Conservation (phyloP, 2,797 vertebrate genomes). For the Ctenosaura bakeri region DNA sequence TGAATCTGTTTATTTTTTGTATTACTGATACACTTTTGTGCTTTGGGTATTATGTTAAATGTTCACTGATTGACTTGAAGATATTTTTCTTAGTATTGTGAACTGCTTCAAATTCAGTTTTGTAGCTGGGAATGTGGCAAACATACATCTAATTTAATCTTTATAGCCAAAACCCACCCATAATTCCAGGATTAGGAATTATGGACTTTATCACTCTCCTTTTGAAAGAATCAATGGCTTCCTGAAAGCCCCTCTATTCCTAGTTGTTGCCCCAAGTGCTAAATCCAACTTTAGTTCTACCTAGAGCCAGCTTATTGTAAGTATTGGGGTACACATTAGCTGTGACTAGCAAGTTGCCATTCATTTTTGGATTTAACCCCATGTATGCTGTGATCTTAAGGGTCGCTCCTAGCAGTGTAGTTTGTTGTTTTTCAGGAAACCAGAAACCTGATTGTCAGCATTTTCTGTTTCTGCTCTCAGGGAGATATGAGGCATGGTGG, state of each 20-base stretch:
- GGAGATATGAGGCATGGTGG: no score
- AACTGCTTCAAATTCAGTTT: background rate
- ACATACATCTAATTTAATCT: background rate
- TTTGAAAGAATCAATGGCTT: background rate
- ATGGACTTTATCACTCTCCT: background rate
- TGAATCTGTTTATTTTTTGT: background rate
- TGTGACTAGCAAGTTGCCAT: no score
- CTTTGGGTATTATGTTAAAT: background rate
- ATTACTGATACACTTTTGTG: background rate
- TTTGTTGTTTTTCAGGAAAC: no score
- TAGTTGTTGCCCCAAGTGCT: no score
- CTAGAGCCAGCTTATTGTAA: no score
- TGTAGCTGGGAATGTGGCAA: background rate
- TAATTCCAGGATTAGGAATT: background rate
- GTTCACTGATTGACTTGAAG: background rate
- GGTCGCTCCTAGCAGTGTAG: background rate
- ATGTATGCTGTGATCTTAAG: no score
- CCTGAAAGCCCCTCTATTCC: no score
- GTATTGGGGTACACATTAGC: no score
- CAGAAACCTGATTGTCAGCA: no score
- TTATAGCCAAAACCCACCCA: background rate
- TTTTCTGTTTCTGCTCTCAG: no score
- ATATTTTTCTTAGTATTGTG: background rate
- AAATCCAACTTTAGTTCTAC: no score
- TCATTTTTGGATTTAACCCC: no score